Conservation (phyloP, 2,797 vertebrate genomes). For the Serranus cabrilla region DNA sequence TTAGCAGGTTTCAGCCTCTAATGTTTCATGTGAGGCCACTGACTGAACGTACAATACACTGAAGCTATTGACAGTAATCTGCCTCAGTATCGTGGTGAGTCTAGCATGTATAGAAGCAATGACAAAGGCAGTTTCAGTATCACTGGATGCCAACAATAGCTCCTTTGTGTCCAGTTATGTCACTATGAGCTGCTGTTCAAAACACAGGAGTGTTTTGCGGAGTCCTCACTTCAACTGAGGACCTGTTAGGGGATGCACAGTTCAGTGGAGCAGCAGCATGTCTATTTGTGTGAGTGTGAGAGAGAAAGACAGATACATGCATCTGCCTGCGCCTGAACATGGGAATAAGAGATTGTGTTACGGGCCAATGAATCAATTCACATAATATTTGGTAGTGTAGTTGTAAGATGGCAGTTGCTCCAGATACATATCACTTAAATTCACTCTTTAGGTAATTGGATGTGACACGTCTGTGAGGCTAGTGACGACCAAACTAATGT, state of each 20-base stretch:
- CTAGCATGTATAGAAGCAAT: slow-evolving; percentile 54
- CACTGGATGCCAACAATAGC: slow-evolving; percentile 65
- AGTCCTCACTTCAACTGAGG: slow-evolving; percentile 52
- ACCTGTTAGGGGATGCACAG: slow-evolving; percentile 46
- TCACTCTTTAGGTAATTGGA: slow-evolving; percentile 62
- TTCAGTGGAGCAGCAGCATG: slow-evolving; percentile 52
- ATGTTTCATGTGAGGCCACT: slow-evolving; percentile 51
- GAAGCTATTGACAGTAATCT: slow-evolving; percentile 61
- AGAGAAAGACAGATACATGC: slow-evolving; percentile 31
- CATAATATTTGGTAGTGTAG: slow-evolving; percentile 45
- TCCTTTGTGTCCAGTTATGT: slow-evolving; percentile 73
- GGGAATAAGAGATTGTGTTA: slow-evolving; percentile 68
- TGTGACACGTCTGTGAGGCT: slow-evolving; percentile 63
- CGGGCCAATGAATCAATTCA: slow-evolving; percentile 72
- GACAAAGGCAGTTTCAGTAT: slow-evolving; percentile 74
- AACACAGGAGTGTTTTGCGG: slow-evolving; percentile 42
- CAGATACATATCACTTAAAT: slow-evolving; percentile 61
- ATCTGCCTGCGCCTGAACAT: slow-evolving; percentile 64
- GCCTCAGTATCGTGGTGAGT: slow-evolving; percentile 52
- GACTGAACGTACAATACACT: slow-evolving; percentile 29
- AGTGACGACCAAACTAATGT: slow-evolving; percentile 59
- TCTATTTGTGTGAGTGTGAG: slow-evolving; percentile 32
- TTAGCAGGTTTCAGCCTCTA: slow-evolving; percentile 36
- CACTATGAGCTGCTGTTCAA: slow-evolving; percentile 57
- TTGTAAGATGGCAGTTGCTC: slow-evolving; percentile 71